Base-by-base conservation (phyloP, 2,797 vertebrate species). In the Orientallactaga sibirica region DNA sequence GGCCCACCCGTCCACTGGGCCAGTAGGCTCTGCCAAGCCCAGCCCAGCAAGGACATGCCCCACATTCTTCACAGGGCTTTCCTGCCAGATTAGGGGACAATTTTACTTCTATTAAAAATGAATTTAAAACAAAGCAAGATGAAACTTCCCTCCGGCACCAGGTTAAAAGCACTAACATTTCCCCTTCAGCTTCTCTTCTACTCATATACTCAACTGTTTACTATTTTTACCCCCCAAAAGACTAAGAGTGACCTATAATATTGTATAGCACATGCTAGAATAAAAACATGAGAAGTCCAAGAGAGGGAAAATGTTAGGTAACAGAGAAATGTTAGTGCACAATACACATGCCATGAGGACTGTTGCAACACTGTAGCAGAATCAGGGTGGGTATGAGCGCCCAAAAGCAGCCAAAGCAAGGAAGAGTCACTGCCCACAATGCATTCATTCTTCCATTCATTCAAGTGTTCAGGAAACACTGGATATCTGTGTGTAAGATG, bases 161-260 rank as follows among this genome's bases (percentile, higher is more conserved):
- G 52, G 37, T 93, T 90, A 83, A 92, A 94, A 80, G 73, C 93
- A 93, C 41, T 91, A 85, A 79, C 82, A 94, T 92, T 94, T 94
- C 90, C 74, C 82, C 85, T 85, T 85, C n/a, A 70, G 74, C 78
- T 22, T 76, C 27, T 71, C 55, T 93, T 94, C 64, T 86, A 68
- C 20, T 61, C 37, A 43, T 22, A 83, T 61, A 62, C 15, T 4
- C 66, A 84, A 76, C 15, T 88, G 27, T 20, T 93, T 86, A 88
- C 89, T 90, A 90, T 73, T 92, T 90, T 41, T 82, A 70, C 15
- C 52, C 48, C 18, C 4, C 25, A 84, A 84, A 91, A 87, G 58
- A 33, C 43, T 75, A 55, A 73, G 48, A 86, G 43, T 82, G 12
- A 22, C 14, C 55, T 85, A 52, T 0, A 70, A 70, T 22, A 90